Evolutionary conservation across 2,797 vertebrate genomes (phyloP).

Genomic region (Pangasius larnaudii): DNA sequence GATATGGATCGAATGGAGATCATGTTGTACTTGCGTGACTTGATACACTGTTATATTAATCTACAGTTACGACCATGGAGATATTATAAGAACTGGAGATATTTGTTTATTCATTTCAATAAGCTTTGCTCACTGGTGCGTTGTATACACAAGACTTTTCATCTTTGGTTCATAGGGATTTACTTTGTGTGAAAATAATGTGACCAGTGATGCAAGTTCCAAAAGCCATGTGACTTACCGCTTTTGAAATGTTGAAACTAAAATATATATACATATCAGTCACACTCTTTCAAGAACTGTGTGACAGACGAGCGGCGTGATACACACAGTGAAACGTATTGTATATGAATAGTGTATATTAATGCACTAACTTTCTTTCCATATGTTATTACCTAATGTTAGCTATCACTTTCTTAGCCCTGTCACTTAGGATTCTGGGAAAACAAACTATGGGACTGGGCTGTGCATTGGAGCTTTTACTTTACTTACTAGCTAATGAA

Average conservation of each 20-base stretch:
- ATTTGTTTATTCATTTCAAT: neutral
- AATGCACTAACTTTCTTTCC: neutral
- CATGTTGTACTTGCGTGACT: neutral
- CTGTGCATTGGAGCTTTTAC: neutral
- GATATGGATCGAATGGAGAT: neutral
- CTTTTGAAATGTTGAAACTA: neutral
- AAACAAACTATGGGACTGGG: neutral
- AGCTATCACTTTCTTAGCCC: neutral
- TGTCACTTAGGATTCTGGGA: neutral
- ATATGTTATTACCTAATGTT: neutral
- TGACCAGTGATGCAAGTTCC: no score
- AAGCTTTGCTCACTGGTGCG: neutral
- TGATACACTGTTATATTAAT: neutral
- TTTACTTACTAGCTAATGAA: neutral
- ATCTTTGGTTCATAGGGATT: neutral
- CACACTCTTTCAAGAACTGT: no score
- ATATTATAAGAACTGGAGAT: neutral
- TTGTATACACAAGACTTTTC: neutral
- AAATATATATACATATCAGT: no score
- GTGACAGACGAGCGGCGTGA: no score
- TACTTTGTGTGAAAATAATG: neutral
- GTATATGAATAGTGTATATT: no score
- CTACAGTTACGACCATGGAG: neutral
- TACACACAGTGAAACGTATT: no score
- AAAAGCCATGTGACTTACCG: neutral